Conservation (phyloP, 2,797 vertebrate genomes). For the Synaphobranchus kaupii region DNA sequence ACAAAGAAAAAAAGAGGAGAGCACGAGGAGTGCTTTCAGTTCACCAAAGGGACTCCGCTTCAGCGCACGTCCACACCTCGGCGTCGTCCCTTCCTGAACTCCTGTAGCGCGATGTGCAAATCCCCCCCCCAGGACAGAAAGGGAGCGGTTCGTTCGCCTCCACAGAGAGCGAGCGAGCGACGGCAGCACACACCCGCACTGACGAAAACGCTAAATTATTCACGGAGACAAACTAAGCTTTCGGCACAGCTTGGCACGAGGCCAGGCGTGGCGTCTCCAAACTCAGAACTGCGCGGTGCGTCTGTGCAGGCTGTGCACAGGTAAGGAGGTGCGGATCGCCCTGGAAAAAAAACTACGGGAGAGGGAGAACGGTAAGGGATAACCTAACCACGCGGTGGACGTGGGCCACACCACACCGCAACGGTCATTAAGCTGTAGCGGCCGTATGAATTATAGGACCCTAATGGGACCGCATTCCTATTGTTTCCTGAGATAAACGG, state of each 20-base stretch:
- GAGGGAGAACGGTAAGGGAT: neutral
- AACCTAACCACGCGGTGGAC: neutral
- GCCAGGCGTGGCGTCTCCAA: neutral
- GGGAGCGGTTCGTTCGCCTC: neutral
- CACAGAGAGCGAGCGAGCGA: neutral
- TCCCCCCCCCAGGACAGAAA: neutral
- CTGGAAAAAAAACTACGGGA: no score
- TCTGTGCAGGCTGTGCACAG: no score
- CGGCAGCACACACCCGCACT: neutral
- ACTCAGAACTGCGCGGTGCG: neutral
- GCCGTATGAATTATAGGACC: neutral
- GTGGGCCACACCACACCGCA: neutral
- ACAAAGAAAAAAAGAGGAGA: neutral
- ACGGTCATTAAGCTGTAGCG: neutral
- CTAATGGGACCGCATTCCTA: neutral
- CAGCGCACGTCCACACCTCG: neutral
- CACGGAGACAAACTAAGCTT: slow-evolving; percentile 19
- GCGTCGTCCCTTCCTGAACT: neutral
- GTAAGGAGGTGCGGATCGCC: no score
- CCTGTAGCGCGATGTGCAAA: neutral
- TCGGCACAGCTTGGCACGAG: neutral
- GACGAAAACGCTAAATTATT: slow-evolving; percentile 25
- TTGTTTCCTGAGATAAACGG: no score
- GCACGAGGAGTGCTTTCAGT: neutral
- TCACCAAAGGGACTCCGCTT: neutral